These are phyloP conservation scores for Pandemis heparana DNA, from an alignment of 2,888 invertebrate species.

Conservation along the genomic window DNA sequence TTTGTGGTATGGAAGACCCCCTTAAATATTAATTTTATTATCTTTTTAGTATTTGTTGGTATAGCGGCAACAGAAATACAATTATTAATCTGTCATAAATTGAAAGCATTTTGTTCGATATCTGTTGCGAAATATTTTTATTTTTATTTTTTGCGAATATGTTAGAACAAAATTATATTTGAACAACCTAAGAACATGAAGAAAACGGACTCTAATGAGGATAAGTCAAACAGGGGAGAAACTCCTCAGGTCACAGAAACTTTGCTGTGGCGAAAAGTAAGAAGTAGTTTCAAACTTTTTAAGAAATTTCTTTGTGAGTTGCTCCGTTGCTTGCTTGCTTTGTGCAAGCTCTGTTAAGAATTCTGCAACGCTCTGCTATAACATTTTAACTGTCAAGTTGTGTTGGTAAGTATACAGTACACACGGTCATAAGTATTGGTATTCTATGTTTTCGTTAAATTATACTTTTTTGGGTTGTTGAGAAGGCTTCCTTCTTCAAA, in stretches of 20 bases:
- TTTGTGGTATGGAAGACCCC: too few species aligned
- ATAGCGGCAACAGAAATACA: too few species aligned
- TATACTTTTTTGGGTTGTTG: too few species aligned
- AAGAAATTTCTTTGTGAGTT: constrained; percentile 1
- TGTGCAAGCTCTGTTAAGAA: neutral
- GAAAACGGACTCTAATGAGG: neutral
- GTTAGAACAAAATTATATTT: neutral
- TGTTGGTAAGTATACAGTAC: neutral
- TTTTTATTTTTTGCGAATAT: too few species aligned
- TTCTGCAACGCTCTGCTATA: neutral
- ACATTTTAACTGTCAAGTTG: neutral
- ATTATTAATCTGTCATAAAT: too few species aligned
- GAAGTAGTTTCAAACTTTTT: neutral
- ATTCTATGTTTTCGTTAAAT: too few species aligned
- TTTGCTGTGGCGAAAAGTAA: constrained; percentile 6
- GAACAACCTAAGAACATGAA: neutral
- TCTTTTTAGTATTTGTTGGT: too few species aligned
- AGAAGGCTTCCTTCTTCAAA: too few species aligned
- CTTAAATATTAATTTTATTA: too few species aligned
- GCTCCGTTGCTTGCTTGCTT: neutral
- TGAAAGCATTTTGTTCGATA: too few species aligned
- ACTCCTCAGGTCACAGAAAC: neutral
- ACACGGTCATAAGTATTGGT: too few species aligned
- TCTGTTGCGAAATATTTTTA: too few species aligned
- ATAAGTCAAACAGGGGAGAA: constrained; percentile 1